phyloP scores from a whole-genome alignment of 37 sponge, comb jelly and placozoan species.

The Agelas oroides region DNA sequence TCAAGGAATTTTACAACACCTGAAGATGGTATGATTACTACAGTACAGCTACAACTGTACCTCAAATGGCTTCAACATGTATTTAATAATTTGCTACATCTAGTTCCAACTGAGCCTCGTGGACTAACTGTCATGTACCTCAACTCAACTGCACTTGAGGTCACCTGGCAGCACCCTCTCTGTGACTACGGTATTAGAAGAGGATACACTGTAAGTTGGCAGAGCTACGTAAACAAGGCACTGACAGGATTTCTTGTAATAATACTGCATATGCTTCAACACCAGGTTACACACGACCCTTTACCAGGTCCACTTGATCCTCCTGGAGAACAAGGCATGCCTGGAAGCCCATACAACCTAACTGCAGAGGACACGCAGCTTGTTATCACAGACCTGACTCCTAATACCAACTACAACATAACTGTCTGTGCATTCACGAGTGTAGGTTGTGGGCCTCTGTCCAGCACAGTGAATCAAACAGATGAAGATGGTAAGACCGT shows the following conservation, averaged over 20 bases:
- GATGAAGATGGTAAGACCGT: slow-evolving; percentile 41
- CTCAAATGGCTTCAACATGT: no score
- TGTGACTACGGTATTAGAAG: slow-evolving; percentile 43
- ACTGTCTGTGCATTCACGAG: slow-evolving; percentile 31
- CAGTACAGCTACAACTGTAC: neutral
- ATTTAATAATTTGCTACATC: neutral
- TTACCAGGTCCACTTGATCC: neutral
- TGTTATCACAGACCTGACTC: slow-evolving; percentile 19
- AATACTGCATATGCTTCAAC: neutral
- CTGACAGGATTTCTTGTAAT: neutral
- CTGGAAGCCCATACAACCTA: neutral
- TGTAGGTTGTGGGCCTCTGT: slow-evolving; percentile 8
- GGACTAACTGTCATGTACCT: neutral
- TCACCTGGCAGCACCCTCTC: slow-evolving; percentile 24
- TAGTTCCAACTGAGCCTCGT: slow-evolving; percentile 13
- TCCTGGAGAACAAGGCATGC: neutral
- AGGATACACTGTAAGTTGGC: slow-evolving; percentile 29
- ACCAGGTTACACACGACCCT: slow-evolving; percentile 3
- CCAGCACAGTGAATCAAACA: neutral
- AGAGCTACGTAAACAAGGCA: neutral
- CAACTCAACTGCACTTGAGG: slow-evolving; percentile 29
- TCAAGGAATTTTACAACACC: slow-evolving; percentile 22
- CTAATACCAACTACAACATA: slow-evolving; percentile 33
- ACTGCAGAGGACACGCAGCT: neutral
- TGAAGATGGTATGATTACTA: slow-evolving; percentile 18